These are phyloP conservation scores for Burhinus bistriatus DNA, from an alignment of 2,113 vertebrate genomes.

Conservation along the genomic window DNA sequence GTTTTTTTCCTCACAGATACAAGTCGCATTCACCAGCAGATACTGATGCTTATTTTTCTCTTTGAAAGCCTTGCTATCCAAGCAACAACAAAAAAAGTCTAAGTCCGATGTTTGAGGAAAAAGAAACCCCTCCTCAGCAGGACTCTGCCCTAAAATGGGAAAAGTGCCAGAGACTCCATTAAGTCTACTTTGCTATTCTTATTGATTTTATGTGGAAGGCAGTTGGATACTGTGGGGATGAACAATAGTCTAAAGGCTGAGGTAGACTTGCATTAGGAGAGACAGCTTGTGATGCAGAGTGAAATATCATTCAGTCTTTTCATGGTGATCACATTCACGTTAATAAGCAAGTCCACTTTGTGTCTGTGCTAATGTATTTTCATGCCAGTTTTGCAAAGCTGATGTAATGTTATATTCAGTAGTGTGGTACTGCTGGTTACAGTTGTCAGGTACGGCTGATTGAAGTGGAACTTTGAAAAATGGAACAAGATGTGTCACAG, in stretches of 20 bases:
- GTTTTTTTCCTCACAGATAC: not conserved
- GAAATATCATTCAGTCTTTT: not conserved
- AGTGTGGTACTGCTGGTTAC: not conserved
- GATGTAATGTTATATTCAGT: not conserved
- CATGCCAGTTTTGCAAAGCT: not conserved
- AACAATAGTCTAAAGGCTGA: not conserved
- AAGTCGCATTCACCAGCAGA: not conserved
- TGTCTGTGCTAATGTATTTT: not conserved
- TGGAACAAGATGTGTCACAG: not conserved
- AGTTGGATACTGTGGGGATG: not conserved
- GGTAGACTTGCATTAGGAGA: not conserved
- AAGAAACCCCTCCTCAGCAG: conserved; percentile 7
- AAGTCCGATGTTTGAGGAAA: not conserved
- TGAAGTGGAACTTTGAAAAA: not conserved
- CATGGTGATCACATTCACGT: not conserved
- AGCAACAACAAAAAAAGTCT: not conserved
- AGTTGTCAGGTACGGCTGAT: not conserved
- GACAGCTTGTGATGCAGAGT: not conserved
- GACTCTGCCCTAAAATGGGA: conserved; percentile 33
- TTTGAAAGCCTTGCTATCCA: not conserved
- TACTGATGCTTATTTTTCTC: not conserved
- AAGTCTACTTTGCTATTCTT: not conserved
- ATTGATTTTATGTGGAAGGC: not conserved
- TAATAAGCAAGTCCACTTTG: not conserved
- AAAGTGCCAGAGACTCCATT: conserved; percentile 48